Evolutionary conservation across 2,797 vertebrate species (phyloP), one percentile per base, ranked within the genome.

Genomic region (Lindbergichthys nudifrons): DNA sequence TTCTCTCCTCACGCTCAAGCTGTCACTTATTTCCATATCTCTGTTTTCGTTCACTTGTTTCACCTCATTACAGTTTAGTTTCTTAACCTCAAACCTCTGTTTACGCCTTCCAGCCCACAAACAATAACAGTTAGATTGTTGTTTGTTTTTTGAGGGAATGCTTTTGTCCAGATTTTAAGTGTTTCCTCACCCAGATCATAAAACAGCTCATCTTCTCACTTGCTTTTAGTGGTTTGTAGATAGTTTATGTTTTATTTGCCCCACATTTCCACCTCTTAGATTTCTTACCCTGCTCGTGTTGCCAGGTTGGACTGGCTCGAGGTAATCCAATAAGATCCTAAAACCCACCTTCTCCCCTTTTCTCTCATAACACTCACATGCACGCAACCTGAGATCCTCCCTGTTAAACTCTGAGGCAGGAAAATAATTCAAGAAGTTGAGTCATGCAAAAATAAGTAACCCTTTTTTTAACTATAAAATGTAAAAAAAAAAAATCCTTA

Each of bases 1-100:
- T 60, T 81, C 79, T 66, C 41, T 75, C 59, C 81, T 83, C 87
- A 73, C 68, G 71, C 61, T 74, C 65, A 81, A 79, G 52, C 87
- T 89, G 87, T 84, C 73, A 59, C 72, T 52, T 66, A 74, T 39
- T 69, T 75, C 59, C 47, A 51, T 50, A 47, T 69, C 47, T 78
- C 16, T 61, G 36, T 62, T 46, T 71, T 73, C 41, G 45, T 54
- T 67, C 16, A 50, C 36, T 77, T 73, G 47, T 63, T 63, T 77
- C 54, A 47, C 42, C 46, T 73, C 41, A 26, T 78, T 65, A 72
- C 48, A 76, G 48, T 79, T 88, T 85, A 48, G 71, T 43, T 65
- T 59, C 75, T 88, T 60, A 64, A 79, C 32, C 47, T 74, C 56
- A 67, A 65, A 58, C 46, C 18, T 73, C 71, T 43, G 46, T 69